Evolutionary conservation across 2,888 invertebrate species (phyloP).

Genomic region (Tineola bisselliella): DNA sequence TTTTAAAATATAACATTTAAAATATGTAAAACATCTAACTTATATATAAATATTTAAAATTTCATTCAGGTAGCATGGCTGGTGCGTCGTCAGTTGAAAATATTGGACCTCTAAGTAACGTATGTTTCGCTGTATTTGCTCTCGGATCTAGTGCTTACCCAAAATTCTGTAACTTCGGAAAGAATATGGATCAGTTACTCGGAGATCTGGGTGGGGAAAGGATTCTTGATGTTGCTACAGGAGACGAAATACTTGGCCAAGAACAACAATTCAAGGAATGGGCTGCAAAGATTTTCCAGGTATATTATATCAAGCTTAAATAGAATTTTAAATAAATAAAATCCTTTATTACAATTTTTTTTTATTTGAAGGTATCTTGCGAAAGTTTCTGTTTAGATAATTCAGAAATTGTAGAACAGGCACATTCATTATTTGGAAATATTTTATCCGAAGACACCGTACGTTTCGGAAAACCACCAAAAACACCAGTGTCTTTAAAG

Average conservation of each 20-base stretch:
- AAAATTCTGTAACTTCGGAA: conserved; percentile 94
- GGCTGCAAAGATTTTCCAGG: conserved; percentile 88
- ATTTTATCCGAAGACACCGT: conserved; percentile 80
- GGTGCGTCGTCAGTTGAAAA: conserved; percentile 80
- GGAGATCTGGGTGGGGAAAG: conserved; percentile 91
- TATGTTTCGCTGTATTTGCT: conserved; percentile 92
- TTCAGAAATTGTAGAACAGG: conserved; percentile 83
- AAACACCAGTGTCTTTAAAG: conserved; percentile 28
- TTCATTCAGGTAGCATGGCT: conserved; percentile 73
- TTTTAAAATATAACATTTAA: conserved; percentile 33
- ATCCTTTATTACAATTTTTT: not conserved
- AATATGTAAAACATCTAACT: conserved; percentile 40
- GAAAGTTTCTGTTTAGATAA: conserved; percentile 94
- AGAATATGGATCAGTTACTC: conserved; percentile 88
- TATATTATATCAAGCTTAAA: conserved; percentile 37
- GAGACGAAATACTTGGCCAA: conserved; percentile 95
- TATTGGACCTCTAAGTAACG: conserved; percentile 88
- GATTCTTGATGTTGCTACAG: conserved; percentile 79
- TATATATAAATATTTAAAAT: not conserved
- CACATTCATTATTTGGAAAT: conserved; percentile 78
- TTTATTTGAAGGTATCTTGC: conserved; percentile 75
- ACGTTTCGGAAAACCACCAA: conserved; percentile 68
- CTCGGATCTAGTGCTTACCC: conserved; percentile 96
- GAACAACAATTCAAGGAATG: conserved; percentile 92
- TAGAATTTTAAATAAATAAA: too few relatives aligned